Base-by-base conservation (phyloP, 1,140 invertebrate genomes). In the Lucilia cuprina region DNA sequence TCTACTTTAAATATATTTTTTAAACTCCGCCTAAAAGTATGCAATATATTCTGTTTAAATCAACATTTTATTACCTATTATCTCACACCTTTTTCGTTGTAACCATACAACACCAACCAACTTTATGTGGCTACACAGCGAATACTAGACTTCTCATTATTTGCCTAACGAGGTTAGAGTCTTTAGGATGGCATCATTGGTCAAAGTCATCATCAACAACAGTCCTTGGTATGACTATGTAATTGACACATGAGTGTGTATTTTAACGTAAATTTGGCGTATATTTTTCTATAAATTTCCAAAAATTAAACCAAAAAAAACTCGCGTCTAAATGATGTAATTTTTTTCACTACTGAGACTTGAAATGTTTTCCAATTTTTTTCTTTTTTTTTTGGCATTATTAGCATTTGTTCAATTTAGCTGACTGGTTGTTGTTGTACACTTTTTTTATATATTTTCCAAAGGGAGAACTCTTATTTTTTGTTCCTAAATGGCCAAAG, bases 391-490 rank as follows among this genome's bases (percentile, higher is more conserved):
- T 21, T n/a, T 47, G 8, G 14, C 17, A n/a, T 5, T 17, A 41
- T 78, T 78, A 78, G 47, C 34, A 78, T 78, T 78, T 78, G 75
- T 78, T 78, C 75, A 78, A 78, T 78, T 78, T 78, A 47, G 75
- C 75, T 35, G 35, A n/a, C n/a, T n/a, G n/a, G n/a, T n/a, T n/a
- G 75, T 47, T 78, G 34, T 19, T 78, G 75, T 78, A n/a, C 12
- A 34, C 35, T 78, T 74, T 74, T 30, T n/a, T n/a, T n/a, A n/a
- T 55, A 55, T 41, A 41, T 41, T 41, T 41, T 41, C 35, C 50
- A 13, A 17, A 55, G 50, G 50, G 50, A 55, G 14, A 55, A 5
- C 10, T n/a, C n/a, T n/a, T n/a, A n/a, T n/a, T n/a, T n/a, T 55
- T 55, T 55, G 50, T n/a, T n/a, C n/a, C n/a, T 8, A 8, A 41